Conservation (phyloP, 2,113 vertebrate species). For the Barbus barbus region DNA sequence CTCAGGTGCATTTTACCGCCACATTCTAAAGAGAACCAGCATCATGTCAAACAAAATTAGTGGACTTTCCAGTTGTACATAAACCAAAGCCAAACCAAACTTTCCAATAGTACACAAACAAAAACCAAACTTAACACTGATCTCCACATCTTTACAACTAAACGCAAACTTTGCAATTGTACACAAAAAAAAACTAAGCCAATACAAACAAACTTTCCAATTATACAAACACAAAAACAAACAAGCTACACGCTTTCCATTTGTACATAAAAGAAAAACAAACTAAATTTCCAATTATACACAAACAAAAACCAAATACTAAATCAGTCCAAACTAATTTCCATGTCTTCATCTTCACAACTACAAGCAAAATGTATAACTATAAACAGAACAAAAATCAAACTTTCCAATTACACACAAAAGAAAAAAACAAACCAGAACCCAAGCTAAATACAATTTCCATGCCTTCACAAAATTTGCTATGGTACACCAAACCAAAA, state of each 20-base stretch:
- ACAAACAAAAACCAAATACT: neutral
- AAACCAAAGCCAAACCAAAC: neutral
- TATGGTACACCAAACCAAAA: neutral
- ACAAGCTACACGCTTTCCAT: neutral
- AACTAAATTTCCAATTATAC: neutral
- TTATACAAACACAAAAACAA: neutral
- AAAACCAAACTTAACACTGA: neutral
- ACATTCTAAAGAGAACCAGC: conserved; percentile 83
- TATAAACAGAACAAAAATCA: neutral
- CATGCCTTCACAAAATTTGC: neutral
- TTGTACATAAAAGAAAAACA: neutral
- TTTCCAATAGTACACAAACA: neutral
- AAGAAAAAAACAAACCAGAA: neutral
- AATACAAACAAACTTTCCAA: too few species aligned
- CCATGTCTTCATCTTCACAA: neutral
- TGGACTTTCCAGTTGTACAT: neutral
- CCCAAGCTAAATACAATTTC: neutral
- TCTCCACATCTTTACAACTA: neutral
- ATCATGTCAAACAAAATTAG: neutral
- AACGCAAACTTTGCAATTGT: neutral
- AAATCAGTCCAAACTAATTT: neutral
- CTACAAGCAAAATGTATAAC: neutral
- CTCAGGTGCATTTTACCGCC: conserved; percentile 99
- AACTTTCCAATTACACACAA: neutral
- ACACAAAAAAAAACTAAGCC: neutral